Evolutionary conservation across 2,888 invertebrate genomes (phyloP).

Genomic region (Strigamia crassipes): DNA sequence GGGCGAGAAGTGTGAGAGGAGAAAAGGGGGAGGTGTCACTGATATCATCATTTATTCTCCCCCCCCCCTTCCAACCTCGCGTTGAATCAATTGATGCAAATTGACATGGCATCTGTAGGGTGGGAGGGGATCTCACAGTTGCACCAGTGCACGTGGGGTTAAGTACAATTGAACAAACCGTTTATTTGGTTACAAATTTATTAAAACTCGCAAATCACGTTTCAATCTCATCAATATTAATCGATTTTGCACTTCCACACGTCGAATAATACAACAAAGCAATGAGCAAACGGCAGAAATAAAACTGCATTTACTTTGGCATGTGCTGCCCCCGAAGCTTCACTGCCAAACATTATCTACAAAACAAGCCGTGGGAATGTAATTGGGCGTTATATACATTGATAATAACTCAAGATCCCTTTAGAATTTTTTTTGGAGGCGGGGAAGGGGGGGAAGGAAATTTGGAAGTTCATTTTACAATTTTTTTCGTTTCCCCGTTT

Average conservation of each 20-base stretch:
- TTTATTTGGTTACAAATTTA: background rate
- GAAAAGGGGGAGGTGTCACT: constrained; percentile 29
- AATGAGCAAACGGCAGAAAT: too few species aligned
- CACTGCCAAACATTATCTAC: too few species aligned
- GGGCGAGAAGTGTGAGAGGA: background rate
- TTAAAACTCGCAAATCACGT: background rate
- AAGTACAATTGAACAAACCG: background rate
- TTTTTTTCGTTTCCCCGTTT: too few species aligned
- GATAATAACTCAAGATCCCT: too few species aligned
- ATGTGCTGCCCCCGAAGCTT: too few species aligned
- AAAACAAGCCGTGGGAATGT: background rate
- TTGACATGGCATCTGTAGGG: constrained; percentile 14
- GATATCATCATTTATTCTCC: constrained; percentile 33
- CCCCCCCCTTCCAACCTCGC: constrained; percentile 13
- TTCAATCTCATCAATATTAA: background rate
- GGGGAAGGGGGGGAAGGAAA: too few species aligned
- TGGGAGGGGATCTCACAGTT: background rate
- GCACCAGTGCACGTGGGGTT: constrained; percentile 20
- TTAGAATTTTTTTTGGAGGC: background rate
- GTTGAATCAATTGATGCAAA: constrained; percentile 12
- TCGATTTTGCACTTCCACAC: too few species aligned
- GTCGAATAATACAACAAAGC: too few species aligned
- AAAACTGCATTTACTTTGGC: too few species aligned
- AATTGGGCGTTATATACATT: too few species aligned
- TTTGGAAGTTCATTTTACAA: too few species aligned